A percentile compares a stretch with the other conserved stretches of the same genome.
Evolutionary conservation across 1,140 invertebrate species (phyloP).

Genomic region (Linepithema humile): DNA sequence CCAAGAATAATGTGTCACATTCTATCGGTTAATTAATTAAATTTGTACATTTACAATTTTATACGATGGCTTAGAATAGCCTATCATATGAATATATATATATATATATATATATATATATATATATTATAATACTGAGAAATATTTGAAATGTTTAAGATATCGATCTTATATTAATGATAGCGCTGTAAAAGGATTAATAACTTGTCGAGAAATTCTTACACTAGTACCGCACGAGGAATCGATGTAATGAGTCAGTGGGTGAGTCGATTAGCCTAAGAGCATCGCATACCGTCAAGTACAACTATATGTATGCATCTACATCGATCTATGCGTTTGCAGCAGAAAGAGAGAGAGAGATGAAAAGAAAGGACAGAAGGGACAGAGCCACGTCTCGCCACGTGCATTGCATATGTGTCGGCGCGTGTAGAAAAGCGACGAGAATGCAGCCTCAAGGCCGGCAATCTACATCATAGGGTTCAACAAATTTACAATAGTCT

Average conservation of each 20-base stretch:
- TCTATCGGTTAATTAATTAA: too few relatives aligned
- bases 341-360: not conserved
- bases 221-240: not conserved
- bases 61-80: too few relatives aligned
- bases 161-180: too few relatives aligned
- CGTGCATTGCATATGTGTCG: slow-evolving; percentile 61
- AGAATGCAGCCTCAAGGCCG: slow-evolving; percentile 60
- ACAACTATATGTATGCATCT: slow-evolving; percentile 53
- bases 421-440: slow-evolving; percentile 42
- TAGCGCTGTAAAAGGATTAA: too few relatives aligned
- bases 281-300: slow-evolving; percentile 31
- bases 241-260: slow-evolving; percentile 34
- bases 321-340: slow-evolving; percentile 49
- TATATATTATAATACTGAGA: too few relatives aligned
- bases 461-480: slow-evolving; percentile 55
- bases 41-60: too few relatives aligned
- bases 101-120: too few relatives aligned
- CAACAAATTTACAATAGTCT: slow-evolving; percentile 29
- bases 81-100: too few relatives aligned
- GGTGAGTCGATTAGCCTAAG: slow-evolving; percentile 53
- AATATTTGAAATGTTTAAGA: too few relatives aligned
- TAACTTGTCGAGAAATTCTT: slow-evolving; percentile 33
- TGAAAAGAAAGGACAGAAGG: not conserved
- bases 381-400: slow-evolving; percentile 12
- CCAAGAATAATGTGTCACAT: too few relatives aligned